Percentiles rank a stretch among this genome's conserved stretches.
Conservation (phyloP, 2,797 vertebrate genomes). For the Halcyon chelicuti region DNA sequence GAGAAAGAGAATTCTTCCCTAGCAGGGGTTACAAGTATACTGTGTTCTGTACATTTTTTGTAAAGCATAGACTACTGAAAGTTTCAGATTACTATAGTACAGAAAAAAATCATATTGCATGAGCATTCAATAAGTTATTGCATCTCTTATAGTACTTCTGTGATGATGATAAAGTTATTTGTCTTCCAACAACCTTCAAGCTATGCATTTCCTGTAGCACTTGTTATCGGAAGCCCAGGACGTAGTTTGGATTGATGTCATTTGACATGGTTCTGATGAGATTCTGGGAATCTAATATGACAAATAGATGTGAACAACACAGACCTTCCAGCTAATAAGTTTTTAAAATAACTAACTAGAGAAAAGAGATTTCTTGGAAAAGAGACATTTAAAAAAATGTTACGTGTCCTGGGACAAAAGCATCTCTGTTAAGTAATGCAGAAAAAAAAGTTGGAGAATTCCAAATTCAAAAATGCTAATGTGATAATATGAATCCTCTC, state of each 20-base stretch:
- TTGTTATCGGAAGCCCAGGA: background rate
- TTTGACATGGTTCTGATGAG: conserved; percentile 9
- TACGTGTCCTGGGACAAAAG: background rate
- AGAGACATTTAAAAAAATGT: background rate
- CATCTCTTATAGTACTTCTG: background rate
- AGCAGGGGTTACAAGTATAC: background rate
- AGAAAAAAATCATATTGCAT: background rate
- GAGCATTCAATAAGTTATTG: background rate
- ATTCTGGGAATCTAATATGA: conserved; percentile 11
- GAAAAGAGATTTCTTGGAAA: background rate
- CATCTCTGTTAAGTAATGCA: background rate
- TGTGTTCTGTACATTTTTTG: background rate
- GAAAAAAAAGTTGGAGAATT: background rate
- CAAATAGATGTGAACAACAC: background rate
- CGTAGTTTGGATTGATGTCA: background rate
- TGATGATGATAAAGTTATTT: background rate
- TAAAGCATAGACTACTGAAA: background rate
- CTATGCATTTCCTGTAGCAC: background rate
- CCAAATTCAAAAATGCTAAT: background rate
- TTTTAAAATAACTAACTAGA: background rate
- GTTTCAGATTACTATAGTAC: background rate
- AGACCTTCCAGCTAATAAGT: conserved; percentile 1
- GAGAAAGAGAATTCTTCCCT: background rate
- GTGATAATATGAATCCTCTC: background rate
- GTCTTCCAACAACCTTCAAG: background rate